Evolutionary conservation across 2,797 vertebrate genomes (phyloP), one percentile per base, ranked within the genome.

Genomic region (Liasis olivaceus): DNA sequence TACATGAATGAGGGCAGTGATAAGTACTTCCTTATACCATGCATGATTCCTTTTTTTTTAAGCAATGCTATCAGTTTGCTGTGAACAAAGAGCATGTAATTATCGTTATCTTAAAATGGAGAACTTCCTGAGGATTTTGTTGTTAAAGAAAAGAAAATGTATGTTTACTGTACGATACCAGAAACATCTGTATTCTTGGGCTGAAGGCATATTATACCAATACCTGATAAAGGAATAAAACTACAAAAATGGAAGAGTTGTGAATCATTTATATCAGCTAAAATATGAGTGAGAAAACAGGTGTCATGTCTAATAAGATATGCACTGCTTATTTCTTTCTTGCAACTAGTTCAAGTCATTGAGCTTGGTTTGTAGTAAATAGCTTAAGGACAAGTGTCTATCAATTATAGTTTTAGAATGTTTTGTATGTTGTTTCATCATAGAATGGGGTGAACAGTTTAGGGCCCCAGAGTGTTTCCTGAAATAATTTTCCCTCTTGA

Each of bases 21-120:
- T 92, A 59, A 94, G 95, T 95, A 94, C 59, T 95, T 92, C 64
- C 95, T 94, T 94, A 92, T 69, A 94, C 94, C 97, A 95, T 97
- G 97, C 97, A 97, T 97, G 96, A 94, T 95, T 96, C 95, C 88
- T 95, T 85, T 89, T 95, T 96, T 93, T 95, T 92, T 91, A 72
- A 81, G 84, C 95, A 93, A 84, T 88, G 59, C 59, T 62, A 95
- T 63, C 4, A 58, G 91, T 93, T 95, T 96, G 93, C 96, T 94
- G 93, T 95, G 87, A 95, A 94, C 90, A 93, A 96, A 91, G 92
- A 90, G 93, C 92, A 95, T 94, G 94, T 97, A 89, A 36, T 89
- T 93, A 93, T 95, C 89, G 94, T 97, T 95, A 90, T 95, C 93
- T 85, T 97, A 92, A 96, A 96, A 93, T n/a, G 20, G 69, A 56